These are phyloP conservation scores for Amblyjoppa fuscipennis DNA, from an alignment of 2,888 invertebrate genomes.

Conservation along the genomic window DNA sequence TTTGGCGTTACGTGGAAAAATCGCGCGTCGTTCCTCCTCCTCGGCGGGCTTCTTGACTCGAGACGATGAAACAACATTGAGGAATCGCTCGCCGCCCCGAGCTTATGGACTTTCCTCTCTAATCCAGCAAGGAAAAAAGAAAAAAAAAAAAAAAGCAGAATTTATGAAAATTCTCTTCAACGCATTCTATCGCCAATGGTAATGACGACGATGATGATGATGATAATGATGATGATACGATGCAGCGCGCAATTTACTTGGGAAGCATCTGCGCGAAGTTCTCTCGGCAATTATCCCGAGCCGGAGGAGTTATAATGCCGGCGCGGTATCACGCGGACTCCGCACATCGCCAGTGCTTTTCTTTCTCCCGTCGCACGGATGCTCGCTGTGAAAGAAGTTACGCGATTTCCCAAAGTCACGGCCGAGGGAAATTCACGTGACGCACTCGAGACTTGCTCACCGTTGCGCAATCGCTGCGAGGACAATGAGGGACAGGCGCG, in stretches of 20 bases:
- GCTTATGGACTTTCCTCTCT: slow-evolving; percentile 1
- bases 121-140: background rate
- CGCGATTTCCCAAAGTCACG: slow-evolving; percentile 65
- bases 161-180: slow-evolving; percentile 25
- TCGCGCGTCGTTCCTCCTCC: slow-evolving; percentile 31
- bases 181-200: slow-evolving; percentile 18
- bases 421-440: slow-evolving; percentile 64
- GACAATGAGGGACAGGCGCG: slow-evolving; percentile 61
- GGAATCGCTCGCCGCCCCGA: background rate
- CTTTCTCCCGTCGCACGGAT: slow-evolving; percentile 26
- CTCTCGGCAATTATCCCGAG: slow-evolving; percentile 29
- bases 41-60: slow-evolving; percentile 16
- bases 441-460: slow-evolving; percentile 6
- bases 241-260: slow-evolving; percentile 36
- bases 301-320: background rate
- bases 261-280: slow-evolving; percentile 32
- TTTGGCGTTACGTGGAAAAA: slow-evolving; percentile 66
- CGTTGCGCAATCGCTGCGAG: slow-evolving; percentile 61
- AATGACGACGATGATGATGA: slow-evolving; percentile 26
- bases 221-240: slow-evolving; percentile 34
- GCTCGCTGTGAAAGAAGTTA: slow-evolving; percentile 51
- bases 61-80: slow-evolving; percentile 36
- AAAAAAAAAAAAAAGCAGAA: slow-evolving; percentile 2
- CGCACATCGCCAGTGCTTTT: slow-evolving; percentile 7
- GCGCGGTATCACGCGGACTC: slow-evolving; percentile 10